A percentile compares a stretch with the other conserved stretches of the same genome.
Evolutionary conservation across 2,888 invertebrate species (phyloP).

Genomic region (Agrotis exclamationis): DNA sequence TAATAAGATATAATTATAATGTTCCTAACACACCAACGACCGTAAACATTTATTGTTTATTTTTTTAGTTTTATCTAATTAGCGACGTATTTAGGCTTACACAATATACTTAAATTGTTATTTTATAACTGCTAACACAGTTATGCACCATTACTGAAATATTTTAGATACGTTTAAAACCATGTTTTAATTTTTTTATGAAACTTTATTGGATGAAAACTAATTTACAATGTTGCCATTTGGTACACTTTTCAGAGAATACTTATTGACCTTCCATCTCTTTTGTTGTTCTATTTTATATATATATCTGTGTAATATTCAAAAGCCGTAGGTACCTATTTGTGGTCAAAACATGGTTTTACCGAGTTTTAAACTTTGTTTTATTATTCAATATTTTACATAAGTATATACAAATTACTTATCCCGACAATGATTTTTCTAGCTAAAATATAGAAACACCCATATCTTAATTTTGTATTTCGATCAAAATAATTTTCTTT

Average conservation of each 20-base stretch:
- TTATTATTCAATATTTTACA: slow-evolving; percentile 21
- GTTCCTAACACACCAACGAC: slow-evolving; percentile 65
- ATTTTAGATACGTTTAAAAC: slow-evolving; percentile 62
- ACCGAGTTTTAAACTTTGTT: slow-evolving; percentile 11
- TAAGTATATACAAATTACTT: slow-evolving; percentile 28
- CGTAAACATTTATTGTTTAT: slow-evolving; percentile 58
- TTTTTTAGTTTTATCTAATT: slow-evolving; percentile 52
- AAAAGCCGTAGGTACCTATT: not conserved
- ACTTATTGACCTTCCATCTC: not conserved
- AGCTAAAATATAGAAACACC: slow-evolving; percentile 28
- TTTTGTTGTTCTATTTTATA: too few species aligned
- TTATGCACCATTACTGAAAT: slow-evolving; percentile 56
- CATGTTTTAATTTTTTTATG: slow-evolving; percentile 48
- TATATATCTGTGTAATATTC: not conserved
- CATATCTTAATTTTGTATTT: slow-evolving; percentile 11
- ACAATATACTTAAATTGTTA: slow-evolving; percentile 48
- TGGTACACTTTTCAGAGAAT: not conserved
- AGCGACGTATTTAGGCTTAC: slow-evolving; percentile 70
- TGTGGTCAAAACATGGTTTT: slow-evolving; percentile 57
- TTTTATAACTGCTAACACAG: slow-evolving; percentile 53
- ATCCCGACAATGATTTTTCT: slow-evolving; percentile 23
- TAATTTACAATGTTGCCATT: not conserved
- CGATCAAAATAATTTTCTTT: slow-evolving; percentile 32
- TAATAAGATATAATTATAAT: slow-evolving; percentile 56
- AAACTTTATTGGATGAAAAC: not conserved